These are phyloP conservation scores for Orchesellides sinensis DNA, from an alignment of 2,888 invertebrate genomes.

Conservation along the genomic window DNA sequence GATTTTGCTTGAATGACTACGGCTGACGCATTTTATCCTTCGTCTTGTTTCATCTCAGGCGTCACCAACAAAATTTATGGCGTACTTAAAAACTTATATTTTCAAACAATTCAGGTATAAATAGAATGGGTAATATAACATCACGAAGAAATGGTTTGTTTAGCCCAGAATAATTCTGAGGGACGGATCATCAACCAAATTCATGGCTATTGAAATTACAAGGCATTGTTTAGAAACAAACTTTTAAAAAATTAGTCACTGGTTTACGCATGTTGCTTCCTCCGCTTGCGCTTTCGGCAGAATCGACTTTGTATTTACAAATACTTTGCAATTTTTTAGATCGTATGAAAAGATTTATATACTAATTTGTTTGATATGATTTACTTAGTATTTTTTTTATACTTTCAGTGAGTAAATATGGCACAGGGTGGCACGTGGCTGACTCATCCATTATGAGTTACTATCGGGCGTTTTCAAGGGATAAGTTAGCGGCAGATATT, in stretches of 20 bases:
- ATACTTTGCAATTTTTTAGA: neutral
- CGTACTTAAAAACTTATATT: too few species aligned
- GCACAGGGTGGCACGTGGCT: conserved; percentile 96
- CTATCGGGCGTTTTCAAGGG: conserved; percentile 93
- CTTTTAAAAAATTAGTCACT: conserved; percentile 7
- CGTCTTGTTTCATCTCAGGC: neutral
- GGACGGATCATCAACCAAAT: conserved; percentile 2
- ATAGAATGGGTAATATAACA: too few species aligned
- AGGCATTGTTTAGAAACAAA: neutral
- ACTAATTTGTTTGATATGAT: neutral
- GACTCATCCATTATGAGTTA: conserved; percentile 88
- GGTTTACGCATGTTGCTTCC: neutral
- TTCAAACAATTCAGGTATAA: too few species aligned
- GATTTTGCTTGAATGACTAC: conserved; percentile 2
- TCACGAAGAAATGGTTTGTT: too few species aligned
- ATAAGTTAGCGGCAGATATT: conserved; percentile 91
- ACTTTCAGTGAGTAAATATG: conserved; percentile 88
- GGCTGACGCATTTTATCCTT: neutral
- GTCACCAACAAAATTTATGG: too few species aligned
- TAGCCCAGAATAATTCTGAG: neutral
- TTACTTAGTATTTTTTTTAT: conserved; percentile 15
- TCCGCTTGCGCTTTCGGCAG: neutral
- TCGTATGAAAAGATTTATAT: neutral
- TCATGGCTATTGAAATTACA: conserved; percentile 1
- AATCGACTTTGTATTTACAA: neutral